Base-by-base conservation (phyloP, 2,888 invertebrate genomes). In the Parelbella ahira region DNA sequence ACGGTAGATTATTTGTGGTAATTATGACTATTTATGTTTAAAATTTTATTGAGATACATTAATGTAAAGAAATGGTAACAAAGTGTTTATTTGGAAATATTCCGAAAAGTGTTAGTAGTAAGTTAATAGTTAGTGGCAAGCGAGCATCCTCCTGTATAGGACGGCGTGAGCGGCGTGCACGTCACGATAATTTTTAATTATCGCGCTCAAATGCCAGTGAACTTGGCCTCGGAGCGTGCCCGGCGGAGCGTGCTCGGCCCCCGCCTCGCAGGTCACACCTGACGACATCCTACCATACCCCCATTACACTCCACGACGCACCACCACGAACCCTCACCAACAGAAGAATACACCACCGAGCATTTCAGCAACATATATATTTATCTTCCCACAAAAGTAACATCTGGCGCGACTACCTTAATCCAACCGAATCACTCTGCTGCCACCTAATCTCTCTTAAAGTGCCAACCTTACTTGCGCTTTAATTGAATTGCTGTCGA, bases 181-280 rank as follows among this genome's bases (percentile, higher is more conserved):
- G 84, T 82, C 84, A 84, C 81, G 81, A 83, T 84, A 82, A 77
- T 86, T 86, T 86, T 87, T 86, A 86, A 86, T 87, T 86, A 86
- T 82, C 81, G 81, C 73, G 68, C 74, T 82, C 79, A 83, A 86
- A 86, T 87, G 87, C 86, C 86, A 86, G 80, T 87, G 86, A 87
- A 86, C 86, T 84, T 87, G 86, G 86, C 79, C 82, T 80, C 73
- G 74, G 60, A 72, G 75, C 66, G 67, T 70, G 67, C 69, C 71
- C 63, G 73, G 63, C 63, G 64, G 58, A 59, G 52, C 62, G 60
- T 59, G 60, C 71, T 68, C 68, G 70, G 68, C 68, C 30, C 7
- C 21, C 9, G 25, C 66, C 65, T 67, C 68, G 67, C 80, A 74
- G 84, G 84, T 83, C 82, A 77, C 73, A 79, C 73, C 72, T 75